Evolutionary conservation across 2,113 vertebrate genomes (phyloP).

Genomic region (Phalacrocorax aristotelis): DNA sequence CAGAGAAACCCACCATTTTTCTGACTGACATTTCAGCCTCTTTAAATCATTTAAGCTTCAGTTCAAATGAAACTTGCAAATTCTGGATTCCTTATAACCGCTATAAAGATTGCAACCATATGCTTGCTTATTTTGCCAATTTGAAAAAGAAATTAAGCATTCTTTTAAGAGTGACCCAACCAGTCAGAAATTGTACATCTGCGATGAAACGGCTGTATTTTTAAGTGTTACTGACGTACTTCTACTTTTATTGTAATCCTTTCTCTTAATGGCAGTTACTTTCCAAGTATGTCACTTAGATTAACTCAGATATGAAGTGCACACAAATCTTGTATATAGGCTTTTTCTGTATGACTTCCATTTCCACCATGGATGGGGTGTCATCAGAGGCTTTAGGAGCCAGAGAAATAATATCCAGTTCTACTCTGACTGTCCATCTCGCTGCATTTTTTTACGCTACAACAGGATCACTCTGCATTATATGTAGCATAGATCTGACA

Average conservation of each 20-base stretch:
- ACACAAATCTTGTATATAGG: neutral
- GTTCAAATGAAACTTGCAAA: neutral
- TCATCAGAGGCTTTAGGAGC: neutral
- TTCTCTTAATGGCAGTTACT: constrained; percentile 10
- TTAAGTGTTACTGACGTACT: constrained; percentile 37
- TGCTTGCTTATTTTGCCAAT: constrained; percentile 47
- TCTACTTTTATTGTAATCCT: constrained; percentile 42
- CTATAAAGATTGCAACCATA: constrained; percentile 52
- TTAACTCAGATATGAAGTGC: neutral
- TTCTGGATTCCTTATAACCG: constrained; percentile 14
- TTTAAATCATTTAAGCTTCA: constrained; percentile 28
- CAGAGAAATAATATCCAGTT: neutral
- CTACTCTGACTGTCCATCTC: neutral
- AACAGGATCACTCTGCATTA: neutral
- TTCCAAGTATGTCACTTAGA: neutral
- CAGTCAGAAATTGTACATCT: constrained; percentile 23
- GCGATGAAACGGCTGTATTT: neutral
- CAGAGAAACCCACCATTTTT: constrained; percentile 1
- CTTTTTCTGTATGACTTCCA: neutral
- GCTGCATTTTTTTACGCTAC: neutral
- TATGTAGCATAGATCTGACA: neutral
- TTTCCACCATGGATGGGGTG: neutral
- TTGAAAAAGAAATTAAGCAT: constrained; percentile 24
- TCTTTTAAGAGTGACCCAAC: constrained; percentile 29
- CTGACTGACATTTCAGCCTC: neutral